Base-by-base conservation (phyloP, 2,888 invertebrate species). In the Hypercompe scribonia region DNA sequence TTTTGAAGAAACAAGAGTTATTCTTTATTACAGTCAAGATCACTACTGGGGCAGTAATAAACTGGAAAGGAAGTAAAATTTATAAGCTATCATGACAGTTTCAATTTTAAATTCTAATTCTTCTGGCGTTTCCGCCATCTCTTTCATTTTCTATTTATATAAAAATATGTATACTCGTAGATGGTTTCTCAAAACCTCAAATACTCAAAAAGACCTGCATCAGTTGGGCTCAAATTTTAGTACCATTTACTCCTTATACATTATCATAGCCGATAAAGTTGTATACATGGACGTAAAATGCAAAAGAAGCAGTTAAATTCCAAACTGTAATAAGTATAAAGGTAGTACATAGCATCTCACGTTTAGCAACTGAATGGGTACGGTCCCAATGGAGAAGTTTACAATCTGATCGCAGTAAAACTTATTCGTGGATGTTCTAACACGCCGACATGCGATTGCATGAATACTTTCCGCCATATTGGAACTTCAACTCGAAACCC, bases 391-490 rank as follows among this genome's bases (percentile, higher is more conserved):
- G 87, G 84, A 81, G 77, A 90, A 91, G 88, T 92, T 91, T 89
- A 89, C 89, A 90, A 90, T 91, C 90, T 89, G 92, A 93, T 93
- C 88, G 89, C 85, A 88, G 89, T 86, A 83, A 89, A 93, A 93
- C 91, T 92, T 92, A 89, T 89, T 87, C 87, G 88, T 84, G 87
- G 88, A 88, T 91, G 91, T 90, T 90, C 90, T 87, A 88, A 87
- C 88, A 88, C 83, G 85, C 80, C 82, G 84, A 91, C 90, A 91
- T 91, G 90, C 90, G 92, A 91, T 92, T 93, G 91, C 92, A 92
- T 88, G 90, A 93, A 92, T 93, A 93, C 91, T 93, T 92, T 91
- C 90, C 90, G 87, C 92, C 92, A 91, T 93, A 93, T 93, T 92
- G 92, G 91, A 93, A 94, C 91, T 93, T 90, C 86, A 87, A 90